These are phyloP conservation scores for Bombus fervidus DNA, from an alignment of 1,140 invertebrate species.

Conservation along the genomic window DNA sequence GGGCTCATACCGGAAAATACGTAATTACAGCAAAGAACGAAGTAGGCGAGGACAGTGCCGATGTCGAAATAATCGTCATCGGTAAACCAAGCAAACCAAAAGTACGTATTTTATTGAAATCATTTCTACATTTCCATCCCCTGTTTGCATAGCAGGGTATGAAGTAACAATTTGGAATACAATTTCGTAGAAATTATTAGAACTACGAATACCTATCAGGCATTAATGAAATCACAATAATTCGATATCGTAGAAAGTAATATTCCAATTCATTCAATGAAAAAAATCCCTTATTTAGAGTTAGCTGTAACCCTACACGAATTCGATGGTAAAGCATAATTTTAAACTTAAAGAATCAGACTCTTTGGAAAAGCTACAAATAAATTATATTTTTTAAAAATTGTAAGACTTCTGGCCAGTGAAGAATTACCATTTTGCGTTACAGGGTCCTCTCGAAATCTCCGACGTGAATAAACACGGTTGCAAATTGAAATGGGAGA, in stretches of 20 bases:
- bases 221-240: neutral
- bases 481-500: conserved; percentile 96
- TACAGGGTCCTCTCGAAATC: conserved; percentile 93
- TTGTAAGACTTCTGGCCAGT: neutral
- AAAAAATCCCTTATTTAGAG: neutral
- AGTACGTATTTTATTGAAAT: conserved; percentile 53
- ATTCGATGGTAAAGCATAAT: no score
- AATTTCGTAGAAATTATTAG: no score
- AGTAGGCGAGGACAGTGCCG: conserved; percentile 96
- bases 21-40: conserved; percentile 95
- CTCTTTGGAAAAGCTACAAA: no score
- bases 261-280: neutral
- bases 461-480: conserved; percentile 96
- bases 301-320: neutral
- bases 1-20: conserved; percentile 95
- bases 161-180: neutral
- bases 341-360: no score
- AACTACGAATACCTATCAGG: neutral
- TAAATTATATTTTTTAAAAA: neutral
- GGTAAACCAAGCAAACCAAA: conserved; percentile 84
- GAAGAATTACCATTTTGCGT: neutral
- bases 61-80: conserved; percentile 94
- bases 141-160: neutral
- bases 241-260: neutral
- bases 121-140: no score